Evolutionary conservation across 2,888 invertebrate genomes (phyloP).

Genomic region (Fragum fragum): DNA sequence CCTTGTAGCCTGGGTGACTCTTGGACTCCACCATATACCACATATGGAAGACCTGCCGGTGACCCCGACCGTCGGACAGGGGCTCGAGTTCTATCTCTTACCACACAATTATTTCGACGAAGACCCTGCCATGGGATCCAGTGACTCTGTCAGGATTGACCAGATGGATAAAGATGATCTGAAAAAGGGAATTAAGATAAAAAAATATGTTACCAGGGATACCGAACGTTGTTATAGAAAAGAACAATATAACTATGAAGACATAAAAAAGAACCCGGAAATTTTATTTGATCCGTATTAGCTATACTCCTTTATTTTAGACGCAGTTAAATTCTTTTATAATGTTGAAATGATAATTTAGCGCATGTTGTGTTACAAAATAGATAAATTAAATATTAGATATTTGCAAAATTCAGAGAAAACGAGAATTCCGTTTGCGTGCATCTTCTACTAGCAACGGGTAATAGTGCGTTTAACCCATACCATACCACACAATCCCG

Average conservation of each 20-base stretch:
- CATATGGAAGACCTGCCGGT: constrained; percentile 61
- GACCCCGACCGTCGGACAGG: constrained; percentile 53
- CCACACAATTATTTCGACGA: constrained; percentile 56
- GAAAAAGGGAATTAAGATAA: constrained; percentile 27
- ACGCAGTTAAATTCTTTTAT: too few relatives aligned
- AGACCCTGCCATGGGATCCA: constrained; percentile 53
- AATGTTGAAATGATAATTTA: too few relatives aligned
- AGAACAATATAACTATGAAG: constrained; percentile 25
- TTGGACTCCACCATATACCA: constrained; percentile 64
- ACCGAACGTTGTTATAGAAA: constrained; percentile 13
- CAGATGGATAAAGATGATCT: constrained; percentile 23
- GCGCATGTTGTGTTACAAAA: too few relatives aligned
- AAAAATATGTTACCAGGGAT: constrained; percentile 34
- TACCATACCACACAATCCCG: too few relatives aligned
- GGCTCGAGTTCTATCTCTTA: constrained; percentile 49
- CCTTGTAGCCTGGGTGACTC: constrained; percentile 62
- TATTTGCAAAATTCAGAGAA: too few relatives aligned
- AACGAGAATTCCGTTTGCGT: too few relatives aligned
- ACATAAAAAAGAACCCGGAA: constrained; percentile 22
- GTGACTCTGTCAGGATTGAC: constrained; percentile 49
- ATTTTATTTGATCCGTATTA: constrained; percentile 30
- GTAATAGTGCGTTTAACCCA: too few relatives aligned
- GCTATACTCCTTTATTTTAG: too few relatives aligned
- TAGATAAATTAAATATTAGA: too few relatives aligned
- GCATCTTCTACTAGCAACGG: too few relatives aligned